Percentiles rank a stretch among this genome's conserved stretches.
Evolutionary conservation across 2,797 vertebrate species (phyloP).

Genomic region (Hippopotamyrus pictus): DNA sequence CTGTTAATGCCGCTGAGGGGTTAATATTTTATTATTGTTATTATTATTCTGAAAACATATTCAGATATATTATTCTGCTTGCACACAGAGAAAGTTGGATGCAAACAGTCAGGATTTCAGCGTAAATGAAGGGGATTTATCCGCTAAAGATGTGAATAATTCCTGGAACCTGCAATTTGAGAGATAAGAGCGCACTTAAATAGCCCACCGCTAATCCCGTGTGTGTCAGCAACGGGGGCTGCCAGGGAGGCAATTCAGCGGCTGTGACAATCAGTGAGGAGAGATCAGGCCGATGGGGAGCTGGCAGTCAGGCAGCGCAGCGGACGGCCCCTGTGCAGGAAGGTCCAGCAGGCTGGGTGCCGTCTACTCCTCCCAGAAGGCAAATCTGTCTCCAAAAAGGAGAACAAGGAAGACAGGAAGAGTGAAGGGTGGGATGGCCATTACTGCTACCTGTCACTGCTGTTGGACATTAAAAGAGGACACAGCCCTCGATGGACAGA

Average conservation of each 20-base stretch:
- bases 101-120: not conserved
- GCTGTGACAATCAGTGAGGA: not conserved
- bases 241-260: not conserved
- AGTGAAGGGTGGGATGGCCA: not conserved
- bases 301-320: not conserved
- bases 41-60: not conserved
- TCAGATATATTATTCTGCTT: not conserved
- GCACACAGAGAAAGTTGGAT: not conserved
- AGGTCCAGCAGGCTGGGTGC: not conserved
- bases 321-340: not conserved
- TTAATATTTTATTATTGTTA: not conserved
- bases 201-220: not conserved
- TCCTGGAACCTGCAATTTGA: constrained; percentile 1
- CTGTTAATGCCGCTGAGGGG: not conserved
- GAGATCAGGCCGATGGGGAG: not conserved
- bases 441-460: not conserved
- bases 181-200: not conserved
- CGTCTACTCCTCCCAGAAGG: not conserved
- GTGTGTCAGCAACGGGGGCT: not conserved
- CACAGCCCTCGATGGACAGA: not conserved
- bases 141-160: not conserved
- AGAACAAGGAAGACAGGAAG: not conserved
- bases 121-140: not conserved
- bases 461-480: not conserved
- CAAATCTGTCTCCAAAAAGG: not conserved